Conservation (phyloP, 2,113 vertebrate genomes). For the Parus major region DNA sequence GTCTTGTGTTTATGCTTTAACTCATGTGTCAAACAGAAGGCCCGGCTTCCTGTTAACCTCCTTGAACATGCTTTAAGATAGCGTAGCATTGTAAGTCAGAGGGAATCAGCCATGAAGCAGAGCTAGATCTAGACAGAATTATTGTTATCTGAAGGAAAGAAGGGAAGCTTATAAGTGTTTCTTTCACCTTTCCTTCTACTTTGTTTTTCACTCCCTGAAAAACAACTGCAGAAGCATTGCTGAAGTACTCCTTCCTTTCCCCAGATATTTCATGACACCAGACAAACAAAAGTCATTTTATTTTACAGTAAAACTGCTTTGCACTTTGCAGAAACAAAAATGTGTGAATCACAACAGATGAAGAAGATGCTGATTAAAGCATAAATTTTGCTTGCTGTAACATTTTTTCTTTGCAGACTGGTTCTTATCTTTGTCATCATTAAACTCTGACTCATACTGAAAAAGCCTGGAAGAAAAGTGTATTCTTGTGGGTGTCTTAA, state of each 20-base stretch:
- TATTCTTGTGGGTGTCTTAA: background rate
- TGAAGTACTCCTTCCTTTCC: too few relatives aligned
- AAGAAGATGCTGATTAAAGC: conserved; percentile 45
- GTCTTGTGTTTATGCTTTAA: background rate
- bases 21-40: background rate
- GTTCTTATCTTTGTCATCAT: background rate
- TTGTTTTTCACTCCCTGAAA: background rate
- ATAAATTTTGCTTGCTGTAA: conserved; percentile 9
- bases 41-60: background rate
- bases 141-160: background rate
- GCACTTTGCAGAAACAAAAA: conserved; percentile 4
- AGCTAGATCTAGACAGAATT: background rate
- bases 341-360: conserved; percentile 9
- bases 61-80: background rate
- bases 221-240: too few relatives aligned
- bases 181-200: background rate
- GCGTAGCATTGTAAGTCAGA: background rate
- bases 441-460: conserved; percentile 12
- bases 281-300: background rate
- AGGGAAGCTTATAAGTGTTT: background rate
- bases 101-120: background rate
- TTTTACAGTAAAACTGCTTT: background rate
- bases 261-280: too few relatives aligned
- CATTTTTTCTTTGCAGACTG: background rate
- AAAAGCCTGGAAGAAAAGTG: background rate